Conservation (phyloP, 2,888 invertebrate genomes). For the Loripinus fragilis region DNA sequence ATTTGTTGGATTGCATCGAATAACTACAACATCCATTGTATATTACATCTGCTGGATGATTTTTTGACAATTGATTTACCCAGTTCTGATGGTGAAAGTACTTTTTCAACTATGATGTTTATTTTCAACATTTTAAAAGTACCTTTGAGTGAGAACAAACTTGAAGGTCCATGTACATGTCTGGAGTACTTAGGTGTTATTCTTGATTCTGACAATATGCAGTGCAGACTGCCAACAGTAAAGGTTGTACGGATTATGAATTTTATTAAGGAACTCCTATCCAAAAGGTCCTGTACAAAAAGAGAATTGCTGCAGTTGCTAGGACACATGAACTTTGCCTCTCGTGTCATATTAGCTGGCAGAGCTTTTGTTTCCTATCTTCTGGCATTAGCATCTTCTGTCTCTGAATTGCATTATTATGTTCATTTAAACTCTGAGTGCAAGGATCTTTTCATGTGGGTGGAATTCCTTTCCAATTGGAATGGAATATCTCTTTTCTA, state of each 20-base stretch:
- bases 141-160: conserved; percentile 43
- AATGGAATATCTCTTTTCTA: neutral
- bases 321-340: conserved; percentile 10
- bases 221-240: conserved; percentile 37
- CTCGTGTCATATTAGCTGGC: too few species aligned
- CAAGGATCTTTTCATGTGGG: neutral
- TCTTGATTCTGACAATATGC: conserved; percentile 48
- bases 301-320: conserved; percentile 3
- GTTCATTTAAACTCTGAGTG: too few species aligned
- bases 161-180: conserved; percentile 33
- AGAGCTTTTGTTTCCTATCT: too few species aligned
- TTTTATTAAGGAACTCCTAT: neutral
- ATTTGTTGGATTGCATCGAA: neutral
- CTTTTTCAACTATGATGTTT: conserved; percentile 37
- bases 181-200: conserved; percentile 52
- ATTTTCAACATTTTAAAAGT: conserved; percentile 46
- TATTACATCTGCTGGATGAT: conserved; percentile 46
- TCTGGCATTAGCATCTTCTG: too few species aligned
- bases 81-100: conserved; percentile 27
- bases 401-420: too few species aligned
- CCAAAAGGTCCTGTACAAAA: conserved; percentile 13
- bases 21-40: neutral
- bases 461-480: neutral
- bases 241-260: conserved; percentile 36
- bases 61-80: conserved; percentile 40